Percentiles rank a stretch among this genome's conserved stretches.
phyloP scores from a whole-genome alignment of 2,888 invertebrate species.

The Aspidiotus rigidus region DNA sequence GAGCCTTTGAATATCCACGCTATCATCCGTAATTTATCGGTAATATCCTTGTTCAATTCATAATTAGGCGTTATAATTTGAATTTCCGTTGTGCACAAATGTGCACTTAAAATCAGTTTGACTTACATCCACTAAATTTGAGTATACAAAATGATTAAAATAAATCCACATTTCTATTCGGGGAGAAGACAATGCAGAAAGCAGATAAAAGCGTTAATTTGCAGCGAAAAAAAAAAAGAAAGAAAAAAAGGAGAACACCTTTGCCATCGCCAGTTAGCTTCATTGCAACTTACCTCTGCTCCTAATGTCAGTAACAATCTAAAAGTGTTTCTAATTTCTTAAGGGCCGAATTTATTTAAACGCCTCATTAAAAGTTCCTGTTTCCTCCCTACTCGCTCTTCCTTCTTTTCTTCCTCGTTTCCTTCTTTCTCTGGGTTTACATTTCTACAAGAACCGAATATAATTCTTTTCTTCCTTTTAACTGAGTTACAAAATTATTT shows the following conservation, averaged over 20 bases:
- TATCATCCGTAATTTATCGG: too few species aligned
- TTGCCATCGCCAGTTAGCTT: constrained; percentile 7
- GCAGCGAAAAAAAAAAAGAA: constrained; percentile 2
- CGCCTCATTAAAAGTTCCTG: constrained; percentile 29
- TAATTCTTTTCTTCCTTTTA: neutral
- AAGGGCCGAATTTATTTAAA: constrained; percentile 24
- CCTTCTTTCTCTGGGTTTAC: neutral
- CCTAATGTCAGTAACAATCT: constrained; percentile 16
- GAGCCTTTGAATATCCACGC: too few species aligned
- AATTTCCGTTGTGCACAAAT: too few species aligned
- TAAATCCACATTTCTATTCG: neutral
- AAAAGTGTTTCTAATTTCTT: constrained; percentile 29
- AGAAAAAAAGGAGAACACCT: neutral
- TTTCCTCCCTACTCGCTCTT: neutral
- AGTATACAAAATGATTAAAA: too few species aligned
- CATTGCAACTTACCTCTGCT: constrained; percentile 18
- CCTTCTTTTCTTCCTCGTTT: constrained; percentile 6
- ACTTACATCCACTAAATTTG: too few species aligned
- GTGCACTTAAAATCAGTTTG: too few species aligned
- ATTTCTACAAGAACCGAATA: neutral
- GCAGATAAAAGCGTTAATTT: constrained; percentile 28
- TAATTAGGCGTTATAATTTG: too few species aligned
- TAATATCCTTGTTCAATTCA: too few species aligned
- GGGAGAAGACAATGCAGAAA: constrained; percentile 3
- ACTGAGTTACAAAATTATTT: constrained; percentile 3